Conservation (phyloP, 2,797 vertebrate genomes). For the Argentina silus region DNA sequence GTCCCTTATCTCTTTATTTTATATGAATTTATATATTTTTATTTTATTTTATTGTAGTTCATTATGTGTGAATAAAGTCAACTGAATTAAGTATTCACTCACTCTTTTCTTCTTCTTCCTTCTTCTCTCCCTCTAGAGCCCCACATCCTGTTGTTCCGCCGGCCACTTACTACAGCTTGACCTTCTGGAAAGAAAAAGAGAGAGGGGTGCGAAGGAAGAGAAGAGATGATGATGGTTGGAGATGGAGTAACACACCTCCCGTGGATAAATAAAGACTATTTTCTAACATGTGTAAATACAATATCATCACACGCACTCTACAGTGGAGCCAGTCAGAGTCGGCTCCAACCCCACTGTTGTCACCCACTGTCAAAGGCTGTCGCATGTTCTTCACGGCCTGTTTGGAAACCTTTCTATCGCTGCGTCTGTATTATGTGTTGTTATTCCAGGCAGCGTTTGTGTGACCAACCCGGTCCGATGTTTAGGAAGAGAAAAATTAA, state of each 20-base stretch:
- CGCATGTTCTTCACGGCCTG: not conserved
- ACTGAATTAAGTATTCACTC: not conserved
- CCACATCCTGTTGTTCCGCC: conserved; percentile 81
- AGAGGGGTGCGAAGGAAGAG: conserved; percentile 16
- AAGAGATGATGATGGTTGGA: conserved; percentile 54
- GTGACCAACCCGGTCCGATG: too few relatives aligned
- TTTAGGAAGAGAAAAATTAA: too few relatives aligned
- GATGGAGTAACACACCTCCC: conserved; percentile 32
- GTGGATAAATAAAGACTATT: conserved; percentile 27
- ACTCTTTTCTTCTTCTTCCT: not conserved
- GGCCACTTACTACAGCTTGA: conserved; percentile 62
- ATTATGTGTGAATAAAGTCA: too few relatives aligned
- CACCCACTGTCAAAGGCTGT: conserved; percentile 4
- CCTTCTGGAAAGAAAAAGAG: conserved; percentile 32
- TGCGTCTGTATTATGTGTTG: conserved; percentile 32
- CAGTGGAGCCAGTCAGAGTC: conserved; percentile 12
- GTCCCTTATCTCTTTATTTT: too few relatives aligned
- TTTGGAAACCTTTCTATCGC: not conserved
- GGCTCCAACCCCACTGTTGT: conserved; percentile 34
- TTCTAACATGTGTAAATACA: conserved; percentile 39
- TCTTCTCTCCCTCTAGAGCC: conserved; percentile 65
- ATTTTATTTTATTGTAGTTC: too few relatives aligned
- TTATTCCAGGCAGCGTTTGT: conserved; percentile 15
- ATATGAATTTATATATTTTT: too few relatives aligned
- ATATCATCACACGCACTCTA: not conserved